Base-by-base conservation (phyloP, 2,113 vertebrate genomes). In the Lamprologus lemairii region DNA sequence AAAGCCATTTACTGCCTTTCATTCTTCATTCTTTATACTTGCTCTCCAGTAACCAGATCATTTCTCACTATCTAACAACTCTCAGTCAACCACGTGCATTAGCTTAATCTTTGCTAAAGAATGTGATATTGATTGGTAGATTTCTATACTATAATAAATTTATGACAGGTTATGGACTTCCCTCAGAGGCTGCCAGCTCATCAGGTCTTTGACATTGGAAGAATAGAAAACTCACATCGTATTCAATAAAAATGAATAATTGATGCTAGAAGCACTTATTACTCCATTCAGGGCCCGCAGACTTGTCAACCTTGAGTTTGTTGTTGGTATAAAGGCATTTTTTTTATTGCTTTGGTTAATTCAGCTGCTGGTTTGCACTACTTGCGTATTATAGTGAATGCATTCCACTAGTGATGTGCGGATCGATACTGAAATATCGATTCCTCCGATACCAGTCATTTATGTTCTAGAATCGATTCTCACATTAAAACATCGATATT, bases 221-320 rank as follows among this genome's bases (percentile, higher is more conserved):
- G 87, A 85, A 73, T 12, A 90, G 85, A 87, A 93, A 89, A 91
- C 84, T 90, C 88, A 68, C 73, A 82, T 86, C 85, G 84, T 54
- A 86, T 73, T 94, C 89, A 91, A 92, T 94, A 85, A 89, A 87
- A 85, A 82, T 96, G 71, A 95, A 95, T 95, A 91, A 93, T 96
- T 94, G 81, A 94, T 94, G 90, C 42, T 49, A 40, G 86, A 82
- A 90, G 85, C 87, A 86, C 90, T 93, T 84, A 93, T 93, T 90
- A 91, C 21, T 85, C 55, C 71, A 80, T 82, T 82, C 65, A 82
- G 71, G 12, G 21, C 51, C 85, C 1, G 4, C 63, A 53, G n/a
- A 81, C 79, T 23, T 35, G 40, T 45, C 86, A 68, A 23, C 58
- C 23, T 73, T 73, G 51, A 92, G 31, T 80, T 91, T 90, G 92